Base-by-base conservation (phyloP, 2,113 vertebrate species). In the Mesoclemmys tuberculata region DNA sequence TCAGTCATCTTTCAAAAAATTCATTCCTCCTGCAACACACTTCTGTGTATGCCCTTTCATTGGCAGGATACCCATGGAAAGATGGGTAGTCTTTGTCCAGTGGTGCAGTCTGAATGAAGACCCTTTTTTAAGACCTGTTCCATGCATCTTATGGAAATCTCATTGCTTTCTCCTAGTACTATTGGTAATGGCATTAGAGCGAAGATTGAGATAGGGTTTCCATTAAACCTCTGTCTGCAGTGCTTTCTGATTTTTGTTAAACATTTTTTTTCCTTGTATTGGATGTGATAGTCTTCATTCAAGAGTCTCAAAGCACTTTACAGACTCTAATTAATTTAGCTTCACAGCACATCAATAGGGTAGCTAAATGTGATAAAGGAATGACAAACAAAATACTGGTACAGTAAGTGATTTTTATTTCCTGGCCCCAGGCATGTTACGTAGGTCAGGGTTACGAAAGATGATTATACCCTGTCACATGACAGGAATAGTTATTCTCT, bases 381-480 rank as follows among this genome's bases (percentile, higher is more conserved):
- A 75, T 80, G 79, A 91, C 82, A 78, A 0, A 0, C 90, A 77
- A 75, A 94, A 61, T 91, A 79, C 87, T 97, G 88, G 87, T 92
- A 95, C 49, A 95, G 92, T 13, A 79, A 5, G 83, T 94, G 89
- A 71, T 82, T 61, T 90, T 90, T 88, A 58, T 94, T 86, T 93
- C 85, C 87, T 90, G 93, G 90, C 90, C 86, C 75, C 31, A 22
- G 84, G 82, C 10, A 0, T 82, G 51, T 81, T 75, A 79, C 55
- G 93, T 74, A 10, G 19, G 38, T 41, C n/a, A 74, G 91, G 1
- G 0, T 51, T 79, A 54, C 14, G 82, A 35, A 79, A 48, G 88
- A 52, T 92, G 49, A 75, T 90, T 88, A 86, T 95, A 94, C 71
- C 93, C 86, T 91, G 92, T 91, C 94, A 91, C 58, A 46, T 91